phyloP scores from a whole-genome alignment of 2,888 invertebrate species.

The Pachycephus smyrnensis region DNA sequence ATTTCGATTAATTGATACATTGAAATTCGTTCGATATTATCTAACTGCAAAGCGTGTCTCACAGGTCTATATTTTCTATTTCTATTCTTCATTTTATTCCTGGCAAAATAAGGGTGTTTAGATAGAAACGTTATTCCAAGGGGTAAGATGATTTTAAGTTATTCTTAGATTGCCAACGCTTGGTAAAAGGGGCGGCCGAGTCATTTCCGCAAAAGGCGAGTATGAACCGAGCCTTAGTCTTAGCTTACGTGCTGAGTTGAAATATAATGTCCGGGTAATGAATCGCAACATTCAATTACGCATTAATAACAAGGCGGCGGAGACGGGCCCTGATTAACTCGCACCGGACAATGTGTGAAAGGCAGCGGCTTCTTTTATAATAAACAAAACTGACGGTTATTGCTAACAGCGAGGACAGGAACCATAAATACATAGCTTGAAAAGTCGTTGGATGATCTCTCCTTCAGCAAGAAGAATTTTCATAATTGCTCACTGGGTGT shows the following conservation, averaged over 20 bases:
- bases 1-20: too few relatives aligned
- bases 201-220: neutral
- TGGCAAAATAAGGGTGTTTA: too few relatives aligned
- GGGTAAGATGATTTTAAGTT: too few relatives aligned
- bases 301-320: conserved; percentile 52
- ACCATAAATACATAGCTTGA: conserved; percentile 14
- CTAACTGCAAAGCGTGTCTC: too few relatives aligned
- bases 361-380: conserved; percentile 9
- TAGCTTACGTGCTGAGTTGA: conserved; percentile 26
- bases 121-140: too few relatives aligned
- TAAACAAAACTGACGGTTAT: conserved; percentile 13
- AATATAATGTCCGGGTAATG: conserved; percentile 48
- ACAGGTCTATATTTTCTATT: too few relatives aligned
- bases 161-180: too few relatives aligned
- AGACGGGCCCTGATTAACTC: conserved; percentile 21
- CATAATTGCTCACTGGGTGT: neutral
- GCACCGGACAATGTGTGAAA: conserved; percentile 9
- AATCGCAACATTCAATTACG: conserved; percentile 55
- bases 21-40: too few relatives aligned
- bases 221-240: conserved; percentile 1
- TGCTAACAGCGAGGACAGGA: conserved; percentile 11
- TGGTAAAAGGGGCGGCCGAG: neutral
- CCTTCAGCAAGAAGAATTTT: neutral
- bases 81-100: too few relatives aligned
- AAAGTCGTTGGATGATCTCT: neutral